phyloP scores from a whole-genome alignment of 2,797 vertebrate genomes.

The Parotocinclus haroldoi region DNA sequence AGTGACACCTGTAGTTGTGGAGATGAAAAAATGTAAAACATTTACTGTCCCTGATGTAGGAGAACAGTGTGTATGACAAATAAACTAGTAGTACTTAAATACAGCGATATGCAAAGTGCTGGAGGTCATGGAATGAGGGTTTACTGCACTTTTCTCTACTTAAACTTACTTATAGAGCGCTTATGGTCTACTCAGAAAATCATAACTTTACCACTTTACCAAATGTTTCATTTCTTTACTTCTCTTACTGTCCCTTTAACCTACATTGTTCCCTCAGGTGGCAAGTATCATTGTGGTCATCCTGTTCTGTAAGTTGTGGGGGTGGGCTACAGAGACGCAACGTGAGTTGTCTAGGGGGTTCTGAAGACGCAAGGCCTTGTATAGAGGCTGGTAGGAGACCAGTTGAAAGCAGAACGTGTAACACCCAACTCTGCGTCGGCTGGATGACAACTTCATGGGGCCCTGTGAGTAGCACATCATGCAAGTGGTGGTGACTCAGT shows the following conservation, averaged over 20 bases:
- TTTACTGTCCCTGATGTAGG: too few species aligned
- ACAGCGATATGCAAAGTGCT: background rate
- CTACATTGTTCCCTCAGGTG: conserved; percentile 65
- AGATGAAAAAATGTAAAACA: too few species aligned
- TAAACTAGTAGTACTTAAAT: background rate
- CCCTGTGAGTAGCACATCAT: conserved; percentile 54
- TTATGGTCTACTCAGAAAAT: conserved; percentile 27
- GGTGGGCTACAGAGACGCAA: conserved; percentile 81
- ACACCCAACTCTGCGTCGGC: conserved; percentile 77
- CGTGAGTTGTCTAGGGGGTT: conserved; percentile 79
- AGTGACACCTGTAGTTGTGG: too few species aligned
- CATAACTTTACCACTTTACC: background rate
- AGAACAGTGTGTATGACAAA: too few species aligned
- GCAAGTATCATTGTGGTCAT: conserved; percentile 84
- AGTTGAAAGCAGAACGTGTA: conserved; percentile 78
- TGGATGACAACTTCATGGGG: conserved; percentile 78
- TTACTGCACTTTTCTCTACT: conserved; percentile 17
- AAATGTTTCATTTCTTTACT: background rate
- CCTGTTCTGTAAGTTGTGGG: conserved; percentile 83
- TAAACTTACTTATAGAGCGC: conserved; percentile 1
- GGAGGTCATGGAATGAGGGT: conserved; percentile 14
- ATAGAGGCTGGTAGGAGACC: conserved; percentile 74
- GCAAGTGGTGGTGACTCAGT: background rate
- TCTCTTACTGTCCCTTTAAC: background rate
- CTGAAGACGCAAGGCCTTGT: conserved; percentile 71